Conservation (phyloP, 30 jellyfish, hydroid and myxozoan species). For the Sanderia malayensis region DNA sequence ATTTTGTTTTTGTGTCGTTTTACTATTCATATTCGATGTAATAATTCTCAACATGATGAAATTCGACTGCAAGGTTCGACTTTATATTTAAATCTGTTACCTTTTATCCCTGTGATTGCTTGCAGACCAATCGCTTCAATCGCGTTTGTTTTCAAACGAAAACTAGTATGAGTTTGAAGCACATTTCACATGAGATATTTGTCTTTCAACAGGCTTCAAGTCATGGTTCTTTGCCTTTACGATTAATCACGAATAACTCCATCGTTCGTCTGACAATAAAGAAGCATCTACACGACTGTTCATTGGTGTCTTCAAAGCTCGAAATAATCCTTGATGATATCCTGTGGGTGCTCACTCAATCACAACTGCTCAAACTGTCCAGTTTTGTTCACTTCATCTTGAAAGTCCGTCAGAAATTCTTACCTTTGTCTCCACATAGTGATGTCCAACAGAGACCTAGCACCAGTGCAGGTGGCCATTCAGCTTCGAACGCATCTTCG, state of each 20-base stretch:
- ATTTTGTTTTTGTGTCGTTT: too few species aligned
- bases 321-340: constrained; percentile 86
- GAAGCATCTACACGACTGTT: constrained; percentile 75
- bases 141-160: too few species aligned
- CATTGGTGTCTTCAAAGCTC: constrained; percentile 85
- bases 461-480: constrained; percentile 22
- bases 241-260: constrained; percentile 89
- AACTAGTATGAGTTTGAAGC: too few species aligned
- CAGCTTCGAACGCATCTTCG: constrained; percentile 8
- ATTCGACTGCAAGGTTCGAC: too few species aligned
- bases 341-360: constrained; percentile 86
- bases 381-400: constrained; percentile 82
- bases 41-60: too few species aligned
- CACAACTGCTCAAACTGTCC: constrained; percentile 85
- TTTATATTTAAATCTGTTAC: too few species aligned
- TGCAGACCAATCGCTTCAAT: too few species aligned
- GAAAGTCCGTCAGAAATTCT: constrained; percentile 64
- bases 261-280: constrained; percentile 78
- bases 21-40: too few species aligned
- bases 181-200: too few species aligned
- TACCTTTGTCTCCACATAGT: constrained; percentile 81
- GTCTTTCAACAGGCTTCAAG: constrained; percentile 60
- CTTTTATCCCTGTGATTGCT: too few species aligned
- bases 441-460: constrained; percentile 29
- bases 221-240: constrained; percentile 84